Evolutionary conservation across 2,113 vertebrate genomes (phyloP), one percentile per base, ranked within the genome.

Genomic region (Phrynocephalus versicolor): DNA sequence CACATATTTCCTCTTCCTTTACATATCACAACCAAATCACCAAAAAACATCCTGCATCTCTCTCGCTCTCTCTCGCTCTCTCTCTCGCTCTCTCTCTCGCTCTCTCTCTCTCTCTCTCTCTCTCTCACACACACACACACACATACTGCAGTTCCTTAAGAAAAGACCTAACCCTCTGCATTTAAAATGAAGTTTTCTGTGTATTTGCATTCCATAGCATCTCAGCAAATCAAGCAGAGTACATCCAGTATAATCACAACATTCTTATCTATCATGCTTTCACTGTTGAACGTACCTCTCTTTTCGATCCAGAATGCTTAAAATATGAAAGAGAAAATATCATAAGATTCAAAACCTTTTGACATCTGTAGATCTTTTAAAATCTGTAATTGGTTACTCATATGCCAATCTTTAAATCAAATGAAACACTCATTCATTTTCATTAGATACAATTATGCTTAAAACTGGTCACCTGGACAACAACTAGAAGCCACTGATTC

Each of bases 271-370:
- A 85, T 55, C 90, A 94, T 93, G 92, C 85, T 94, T 92, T 89
- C 78, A 84, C 88, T n/a, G 89, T 90, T 81, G 79, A 88, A 80
- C 97, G 96, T 96, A 97, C 97, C 97, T 97, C 94, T 97, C 96
- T 90, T 97, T 97, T 95, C 96, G 91, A 89, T 97, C 97, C 93
- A 97, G 96, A 96, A 93, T 97, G 97, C 97, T 95, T 96, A 94
- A 94, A 93, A 95, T 90, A 92, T 93, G 92, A 94, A 95, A 83
- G 91, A 91, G 91, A 94, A 94, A 90, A 90, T 94, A 88, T 60
- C 30, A 89, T 94, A 94, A 95, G 92, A 94, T 90, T 87, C 88
- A 94, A 93, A 91, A 87, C 77, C 90, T 84, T 90, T 92, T 15
- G 33, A 94, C 33, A 92, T 88, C 74, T 90, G 65, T 88, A 87